phyloP scores from a whole-genome alignment of 2,797 vertebrate genomes.

The Falco peregrinus region DNA sequence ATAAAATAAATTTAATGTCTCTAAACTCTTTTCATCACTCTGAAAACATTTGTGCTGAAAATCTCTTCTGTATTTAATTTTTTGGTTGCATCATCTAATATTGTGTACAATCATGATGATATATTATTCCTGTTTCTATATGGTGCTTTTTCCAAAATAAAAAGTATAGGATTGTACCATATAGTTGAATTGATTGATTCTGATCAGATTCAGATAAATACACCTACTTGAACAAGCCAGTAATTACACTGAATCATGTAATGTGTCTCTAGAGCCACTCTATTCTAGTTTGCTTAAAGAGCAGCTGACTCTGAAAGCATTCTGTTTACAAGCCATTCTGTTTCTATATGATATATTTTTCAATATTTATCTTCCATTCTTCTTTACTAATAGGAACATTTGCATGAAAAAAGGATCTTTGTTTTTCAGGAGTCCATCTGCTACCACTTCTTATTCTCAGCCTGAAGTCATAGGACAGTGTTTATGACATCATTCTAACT shows the following conservation, averaged over 20 bases:
- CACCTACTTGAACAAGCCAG: constrained; percentile 25
- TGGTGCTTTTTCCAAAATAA: not conserved
- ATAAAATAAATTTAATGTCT: not conserved
- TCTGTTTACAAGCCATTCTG: constrained; percentile 37
- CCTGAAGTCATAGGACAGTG: constrained; percentile 44
- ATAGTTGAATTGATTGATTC: constrained; percentile 4
- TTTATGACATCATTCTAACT: constrained; percentile 55
- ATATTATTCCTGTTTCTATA: not conserved
- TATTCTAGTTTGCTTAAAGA: constrained; percentile 40
- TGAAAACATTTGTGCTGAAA: not conserved
- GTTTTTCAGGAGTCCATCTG: constrained; percentile 69
- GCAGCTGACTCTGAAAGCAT: constrained; percentile 27
- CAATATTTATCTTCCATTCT: constrained; percentile 47
- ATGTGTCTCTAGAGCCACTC: constrained; percentile 13
- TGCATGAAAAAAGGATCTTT: constrained; percentile 54
- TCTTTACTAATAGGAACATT: constrained; percentile 53
- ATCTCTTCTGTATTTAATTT: not conserved
- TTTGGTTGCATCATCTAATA: not conserved
- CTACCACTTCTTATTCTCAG: constrained; percentile 59
- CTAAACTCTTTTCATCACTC: not conserved
- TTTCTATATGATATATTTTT: constrained; percentile 28
- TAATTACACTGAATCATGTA: constrained; percentile 51
- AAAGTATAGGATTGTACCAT: not conserved
- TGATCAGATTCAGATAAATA: constrained; percentile 23
- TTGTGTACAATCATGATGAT: not conserved